Evolutionary conservation across 2,113 vertebrate species (phyloP).

Genomic region (Amphilophus citrinellus): DNA sequence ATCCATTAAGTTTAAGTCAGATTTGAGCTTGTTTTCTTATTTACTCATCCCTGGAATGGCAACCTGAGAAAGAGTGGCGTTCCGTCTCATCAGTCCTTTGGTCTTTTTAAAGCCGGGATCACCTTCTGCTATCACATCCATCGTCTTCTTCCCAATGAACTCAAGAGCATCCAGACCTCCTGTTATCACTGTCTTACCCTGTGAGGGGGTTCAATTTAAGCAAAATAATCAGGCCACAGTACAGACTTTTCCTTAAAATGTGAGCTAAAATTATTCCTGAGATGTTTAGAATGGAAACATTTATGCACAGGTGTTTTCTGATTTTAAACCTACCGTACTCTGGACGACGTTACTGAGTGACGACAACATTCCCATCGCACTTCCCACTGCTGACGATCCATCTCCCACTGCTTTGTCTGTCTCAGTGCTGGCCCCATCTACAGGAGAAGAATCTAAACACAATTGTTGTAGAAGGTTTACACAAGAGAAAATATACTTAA

Average conservation of each 20-base stretch:
- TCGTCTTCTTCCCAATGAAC: constrained; percentile 99
- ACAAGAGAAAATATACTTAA: rapidly evolving
- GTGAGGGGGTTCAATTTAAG: background rate
- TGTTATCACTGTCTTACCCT: constrained; percentile 93
- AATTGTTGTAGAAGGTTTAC: rapidly evolving
- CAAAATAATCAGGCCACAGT: no score
- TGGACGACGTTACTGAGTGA: constrained; percentile 93
- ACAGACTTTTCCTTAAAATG: background rate
- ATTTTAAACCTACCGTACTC: constrained; percentile 88
- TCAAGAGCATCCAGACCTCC: constrained; percentile 97
- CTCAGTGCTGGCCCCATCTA: constrained; percentile 68
- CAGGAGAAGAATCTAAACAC: background rate
- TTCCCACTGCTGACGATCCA: constrained; percentile 72
- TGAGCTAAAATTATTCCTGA: background rate
- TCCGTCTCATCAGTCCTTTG: constrained; percentile 91
- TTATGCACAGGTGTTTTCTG: background rate
- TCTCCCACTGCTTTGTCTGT: constrained; percentile 57
- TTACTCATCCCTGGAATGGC: background rate
- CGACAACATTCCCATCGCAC: constrained; percentile 90
- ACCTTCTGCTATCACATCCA: constrained; percentile 98
- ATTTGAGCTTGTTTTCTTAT: background rate
- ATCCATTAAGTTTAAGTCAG: background rate
- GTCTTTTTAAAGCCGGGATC: constrained; percentile 98
- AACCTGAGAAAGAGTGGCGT: constrained; percentile 93
- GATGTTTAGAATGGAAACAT: background rate